Evolutionary conservation across 2,888 invertebrate genomes (phyloP).

Genomic region (Drosophila mimica): DNA sequence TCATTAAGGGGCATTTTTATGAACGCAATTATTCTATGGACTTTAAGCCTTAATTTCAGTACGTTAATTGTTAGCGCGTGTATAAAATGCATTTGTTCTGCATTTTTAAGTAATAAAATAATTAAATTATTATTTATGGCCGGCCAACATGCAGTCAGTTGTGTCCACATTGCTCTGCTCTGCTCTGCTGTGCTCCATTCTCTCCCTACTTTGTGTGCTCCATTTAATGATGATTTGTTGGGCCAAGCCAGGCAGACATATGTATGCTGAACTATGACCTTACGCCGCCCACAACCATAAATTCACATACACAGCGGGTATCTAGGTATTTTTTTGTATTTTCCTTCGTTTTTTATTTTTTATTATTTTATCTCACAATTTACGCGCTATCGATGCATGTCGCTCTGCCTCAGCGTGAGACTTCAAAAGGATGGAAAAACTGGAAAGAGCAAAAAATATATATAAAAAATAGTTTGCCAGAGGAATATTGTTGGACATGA

Average conservation of each 20-base stretch:
- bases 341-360: background rate
- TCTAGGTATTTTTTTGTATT: constrained; percentile 3
- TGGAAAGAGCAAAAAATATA: background rate
- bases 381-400: constrained; percentile 22
- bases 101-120: constrained; percentile 78
- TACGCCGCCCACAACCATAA: constrained; percentile 40
- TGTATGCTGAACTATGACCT: constrained; percentile 63
- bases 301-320: constrained; percentile 41
- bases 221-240: constrained; percentile 64
- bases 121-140: constrained; percentile 76
- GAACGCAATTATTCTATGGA: constrained; percentile 46
- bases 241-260: constrained; percentile 57
- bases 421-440: background rate
- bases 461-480: no score
- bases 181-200: background rate
- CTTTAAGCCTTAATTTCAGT: constrained; percentile 49
- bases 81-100: constrained; percentile 69
- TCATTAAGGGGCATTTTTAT: constrained; percentile 45
- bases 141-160: constrained; percentile 47
- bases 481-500: background rate
- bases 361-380: constrained; percentile 7
- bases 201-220: constrained; percentile 27
- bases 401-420: constrained; percentile 29
- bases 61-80: constrained; percentile 74
- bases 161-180: background rate